Conservation (phyloP, 2,113 vertebrate species). For the Rafetus swinhoei region DNA sequence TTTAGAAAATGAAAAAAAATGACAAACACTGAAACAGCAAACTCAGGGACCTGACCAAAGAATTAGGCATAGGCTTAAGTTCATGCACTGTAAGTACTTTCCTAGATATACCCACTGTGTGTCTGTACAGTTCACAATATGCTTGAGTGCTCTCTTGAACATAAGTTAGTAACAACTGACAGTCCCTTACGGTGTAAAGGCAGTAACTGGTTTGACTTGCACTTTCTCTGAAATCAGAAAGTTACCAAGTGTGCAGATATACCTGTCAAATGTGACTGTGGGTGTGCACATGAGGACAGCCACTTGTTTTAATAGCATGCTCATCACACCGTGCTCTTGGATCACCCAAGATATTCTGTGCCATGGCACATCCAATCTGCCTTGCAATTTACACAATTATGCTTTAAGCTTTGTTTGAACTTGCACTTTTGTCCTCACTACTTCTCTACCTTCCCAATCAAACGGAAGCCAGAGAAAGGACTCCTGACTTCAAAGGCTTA, state of each 20-base stretch:
- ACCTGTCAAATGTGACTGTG: not conserved
- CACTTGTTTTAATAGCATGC: not conserved
- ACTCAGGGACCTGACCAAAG: not conserved
- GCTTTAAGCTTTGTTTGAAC: not conserved
- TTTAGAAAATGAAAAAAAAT: not conserved
- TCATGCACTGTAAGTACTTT: not conserved
- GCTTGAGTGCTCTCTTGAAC: not conserved
- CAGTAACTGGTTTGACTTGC: not conserved
- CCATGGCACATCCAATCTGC: not conserved
- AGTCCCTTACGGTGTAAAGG: not conserved
- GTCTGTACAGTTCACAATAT: not conserved
- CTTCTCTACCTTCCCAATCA: not conserved
- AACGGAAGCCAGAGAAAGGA: not conserved
- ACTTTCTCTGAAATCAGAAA: not conserved
- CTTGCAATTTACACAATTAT: slow-evolving; percentile 16
- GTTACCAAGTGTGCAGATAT: not conserved
- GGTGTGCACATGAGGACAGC: not conserved
- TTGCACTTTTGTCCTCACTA: not conserved
- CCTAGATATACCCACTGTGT: too few relatives aligned
- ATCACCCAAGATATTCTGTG: not conserved
- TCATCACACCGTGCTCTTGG: not conserved
- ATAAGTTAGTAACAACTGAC: not conserved
- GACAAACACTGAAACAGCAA: not conserved
- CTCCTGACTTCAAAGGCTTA: not conserved
- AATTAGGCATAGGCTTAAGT: not conserved